Evolutionary conservation across 2,888 invertebrate genomes (phyloP), one percentile per base, ranked within the genome.

Genomic region (Ennomos erosarius): DNA sequence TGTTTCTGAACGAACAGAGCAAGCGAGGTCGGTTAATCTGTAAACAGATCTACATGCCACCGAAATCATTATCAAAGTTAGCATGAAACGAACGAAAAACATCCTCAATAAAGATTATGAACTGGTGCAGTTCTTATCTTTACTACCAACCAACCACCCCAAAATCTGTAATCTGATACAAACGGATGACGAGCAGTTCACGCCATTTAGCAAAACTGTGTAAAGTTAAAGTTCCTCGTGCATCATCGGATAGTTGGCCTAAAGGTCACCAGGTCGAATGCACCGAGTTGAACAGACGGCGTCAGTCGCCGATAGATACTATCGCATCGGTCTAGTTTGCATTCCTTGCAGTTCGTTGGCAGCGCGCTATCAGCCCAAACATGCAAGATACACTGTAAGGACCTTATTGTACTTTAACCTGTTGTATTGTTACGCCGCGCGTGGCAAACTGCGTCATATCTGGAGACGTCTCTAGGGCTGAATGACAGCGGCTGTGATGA

Each of bases 261-360:
- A 70, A 75, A 79, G 84, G 81, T 82, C 81, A 78, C 54, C 74
- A 62, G 82, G 82, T 73, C 80, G 73, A 65, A 72, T 76, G 81
- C 77, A 75, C 51, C 66, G 78, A 65, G 86, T 77, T 85, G 76
- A 86, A 82, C 66, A 82, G 75, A 77, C 85, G 52, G 52, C 65
- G 55, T 70, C 67, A 65, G 65, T 69, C 65, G 53, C 64, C 70
- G 74, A 71, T 74, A 73, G 67, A 71, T 74, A 73, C 67, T 67
- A 68, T 68, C 71, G 67, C 68, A 68, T 68, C 65, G 67, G 62
- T 66, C 70, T 75, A 76, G 72, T 76, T 76, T 64, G 72, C 77
- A 75, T 78, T 78, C 77, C 78, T 70, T 67, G 70, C 71, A 72
- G 79, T 70, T 65, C 73, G 67, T 70, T 74, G 74, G 67, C 64